A percentile compares a stretch with the other conserved stretches of the same genome.
phyloP scores from a whole-genome alignment of 2,888 invertebrate genomes.

The Heliconius charithonia region DNA sequence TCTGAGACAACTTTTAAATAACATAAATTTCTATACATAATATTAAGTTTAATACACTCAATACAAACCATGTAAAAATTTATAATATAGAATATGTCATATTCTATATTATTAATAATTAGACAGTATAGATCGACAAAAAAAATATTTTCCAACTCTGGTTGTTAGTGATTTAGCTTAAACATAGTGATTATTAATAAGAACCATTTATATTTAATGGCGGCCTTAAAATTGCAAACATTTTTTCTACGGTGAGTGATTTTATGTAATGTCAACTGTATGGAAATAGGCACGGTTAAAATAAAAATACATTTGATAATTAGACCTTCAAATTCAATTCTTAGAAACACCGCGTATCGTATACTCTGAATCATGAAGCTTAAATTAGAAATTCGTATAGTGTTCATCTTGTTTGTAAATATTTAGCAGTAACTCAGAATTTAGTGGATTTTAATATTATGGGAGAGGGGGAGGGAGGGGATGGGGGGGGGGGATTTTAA shows the following conservation, averaged over 20 bases:
- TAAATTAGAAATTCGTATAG: constrained; percentile 12
- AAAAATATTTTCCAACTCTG: neutral
- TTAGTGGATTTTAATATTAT: neutral
- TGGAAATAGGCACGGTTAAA: neutral
- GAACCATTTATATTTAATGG: neutral
- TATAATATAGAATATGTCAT: too few relatives aligned
- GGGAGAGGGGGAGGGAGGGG: too few relatives aligned
- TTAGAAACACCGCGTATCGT: neutral
- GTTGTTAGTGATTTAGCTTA: neutral
- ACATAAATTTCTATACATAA: neutral
- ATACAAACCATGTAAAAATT: neutral
- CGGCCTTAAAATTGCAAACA: neutral
- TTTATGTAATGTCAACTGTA: neutral
- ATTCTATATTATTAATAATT: neutral
- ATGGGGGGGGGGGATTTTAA: neutral
- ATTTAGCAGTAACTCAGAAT: neutral
- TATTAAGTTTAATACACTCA: neutral
- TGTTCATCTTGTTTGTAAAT: constrained; percentile 14
- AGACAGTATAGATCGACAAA: neutral
- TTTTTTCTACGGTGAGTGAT: neutral
- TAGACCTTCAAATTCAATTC: neutral
- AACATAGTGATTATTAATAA: neutral
- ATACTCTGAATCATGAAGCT: neutral
- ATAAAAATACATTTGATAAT: neutral
- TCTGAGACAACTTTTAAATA: neutral